Conservation (phyloP, 2,113 vertebrate species). For the Phodopus roborovskii region DNA sequence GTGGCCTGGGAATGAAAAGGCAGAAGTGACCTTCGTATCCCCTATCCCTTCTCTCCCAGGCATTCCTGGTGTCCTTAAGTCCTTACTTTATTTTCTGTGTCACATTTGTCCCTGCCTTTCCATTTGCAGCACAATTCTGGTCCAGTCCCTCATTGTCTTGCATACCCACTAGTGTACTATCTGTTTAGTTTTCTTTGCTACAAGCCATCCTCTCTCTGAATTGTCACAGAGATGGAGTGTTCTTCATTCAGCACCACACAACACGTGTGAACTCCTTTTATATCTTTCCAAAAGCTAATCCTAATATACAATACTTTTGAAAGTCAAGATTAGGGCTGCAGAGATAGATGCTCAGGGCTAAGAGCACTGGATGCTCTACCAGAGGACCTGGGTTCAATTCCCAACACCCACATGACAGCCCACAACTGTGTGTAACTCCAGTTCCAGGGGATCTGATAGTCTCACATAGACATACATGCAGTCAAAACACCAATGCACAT, state of each 20-base stretch:
- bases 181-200: not conserved
- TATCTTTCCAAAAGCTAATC: slow-evolving; percentile 1
- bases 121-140: not conserved
- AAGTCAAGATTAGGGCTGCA: no score
- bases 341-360: no score
- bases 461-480: no score
- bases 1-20: not conserved
- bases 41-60: not conserved
- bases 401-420: no score
- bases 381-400: no score
- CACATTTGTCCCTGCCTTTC: not conserved
- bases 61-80: not conserved
- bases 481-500: no score
- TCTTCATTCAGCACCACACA: not conserved
- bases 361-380: no score
- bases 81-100: not conserved
- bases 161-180: not conserved
- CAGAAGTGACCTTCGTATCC: not conserved
- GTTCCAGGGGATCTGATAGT: no score
- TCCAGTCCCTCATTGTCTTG: not conserved
- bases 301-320: not conserved
- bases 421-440: no score
- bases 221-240: not conserved
- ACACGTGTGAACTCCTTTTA: not conserved
- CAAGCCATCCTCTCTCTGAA: not conserved